Evolutionary conservation across 2,797 vertebrate species (phyloP).

Genomic region (Avahi laniger): DNA sequence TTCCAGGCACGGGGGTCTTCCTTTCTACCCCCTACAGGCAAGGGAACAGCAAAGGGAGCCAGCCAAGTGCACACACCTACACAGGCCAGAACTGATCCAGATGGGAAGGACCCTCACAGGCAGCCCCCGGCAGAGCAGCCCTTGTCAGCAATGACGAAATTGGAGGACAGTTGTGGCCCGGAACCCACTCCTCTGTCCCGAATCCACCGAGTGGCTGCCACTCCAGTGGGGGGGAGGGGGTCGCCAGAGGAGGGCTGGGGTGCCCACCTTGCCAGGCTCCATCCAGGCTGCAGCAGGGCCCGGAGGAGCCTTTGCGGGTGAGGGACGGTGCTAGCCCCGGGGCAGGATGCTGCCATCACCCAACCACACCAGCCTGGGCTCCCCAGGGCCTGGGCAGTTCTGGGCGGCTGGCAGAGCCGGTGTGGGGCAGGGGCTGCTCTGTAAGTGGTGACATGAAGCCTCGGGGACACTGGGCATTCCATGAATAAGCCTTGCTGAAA

Average conservation of each 20-base stretch:
- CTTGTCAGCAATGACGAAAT: neutral
- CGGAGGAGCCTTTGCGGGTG: too few relatives aligned
- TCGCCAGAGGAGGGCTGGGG: rapidly evolving
- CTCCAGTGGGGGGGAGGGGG: neutral
- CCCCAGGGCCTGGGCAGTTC: neutral
- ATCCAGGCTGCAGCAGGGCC: too few relatives aligned
- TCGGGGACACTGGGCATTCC: too few relatives aligned
- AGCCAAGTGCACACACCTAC: neutral
- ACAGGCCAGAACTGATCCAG: neutral
- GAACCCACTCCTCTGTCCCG: neutral
- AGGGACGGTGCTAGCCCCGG: too few relatives aligned
- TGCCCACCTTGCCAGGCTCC: too few relatives aligned
- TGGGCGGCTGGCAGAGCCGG: neutral
- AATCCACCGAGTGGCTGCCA: neutral
- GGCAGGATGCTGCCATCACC: too few relatives aligned
- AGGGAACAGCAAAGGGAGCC: too few relatives aligned
- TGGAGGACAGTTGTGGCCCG: neutral
- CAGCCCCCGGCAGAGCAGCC: neutral
- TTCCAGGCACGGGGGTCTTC: too few relatives aligned
- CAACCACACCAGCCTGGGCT: too few relatives aligned
- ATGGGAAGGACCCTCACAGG: neutral
- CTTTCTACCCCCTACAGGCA: neutral
- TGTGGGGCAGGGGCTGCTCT: neutral
- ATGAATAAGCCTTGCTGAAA: neutral
- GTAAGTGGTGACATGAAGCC: neutral